These are phyloP conservation scores for Agrenia bidenticulata DNA, from an alignment of 2,888 invertebrate genomes.

Conservation along the genomic window DNA sequence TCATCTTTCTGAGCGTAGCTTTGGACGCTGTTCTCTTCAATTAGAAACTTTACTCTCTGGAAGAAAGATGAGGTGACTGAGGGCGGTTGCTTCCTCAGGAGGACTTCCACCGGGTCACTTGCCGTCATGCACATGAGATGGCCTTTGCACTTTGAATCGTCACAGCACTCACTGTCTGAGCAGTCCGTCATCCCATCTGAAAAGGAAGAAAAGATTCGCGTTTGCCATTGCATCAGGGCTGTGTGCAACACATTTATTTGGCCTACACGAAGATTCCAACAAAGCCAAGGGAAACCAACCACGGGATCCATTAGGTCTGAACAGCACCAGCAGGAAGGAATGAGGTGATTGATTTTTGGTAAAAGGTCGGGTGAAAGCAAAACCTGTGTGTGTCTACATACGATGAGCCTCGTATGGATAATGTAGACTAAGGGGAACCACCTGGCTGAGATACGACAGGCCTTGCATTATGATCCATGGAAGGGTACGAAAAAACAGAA, in stretches of 20 bases:
- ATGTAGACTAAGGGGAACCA: constrained; percentile 1
- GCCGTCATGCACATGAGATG: constrained; percentile 94
- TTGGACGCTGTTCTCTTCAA: constrained; percentile 98
- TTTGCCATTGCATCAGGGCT: too few species aligned
- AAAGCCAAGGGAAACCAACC: too few species aligned
- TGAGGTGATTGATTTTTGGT: constrained; percentile 13
- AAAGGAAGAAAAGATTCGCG: too few species aligned
- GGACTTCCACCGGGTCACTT: constrained; percentile 93
- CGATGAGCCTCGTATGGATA: too few species aligned
- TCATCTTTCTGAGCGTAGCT: constrained; percentile 96
- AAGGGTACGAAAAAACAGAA: not conserved
- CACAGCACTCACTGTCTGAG: constrained; percentile 98
- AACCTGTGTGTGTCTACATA: too few species aligned
- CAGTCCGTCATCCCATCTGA: constrained; percentile 98
- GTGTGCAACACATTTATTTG: too few species aligned
- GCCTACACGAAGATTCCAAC: too few species aligned
- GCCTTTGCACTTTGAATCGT: constrained; percentile 79
- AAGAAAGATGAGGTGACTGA: constrained; percentile 96
- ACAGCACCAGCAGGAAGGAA: not conserved
- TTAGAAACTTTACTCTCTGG: constrained; percentile 94
- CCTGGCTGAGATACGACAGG: constrained; percentile 3
- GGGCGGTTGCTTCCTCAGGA: constrained; percentile 92
- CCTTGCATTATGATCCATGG: constrained; percentile 3
- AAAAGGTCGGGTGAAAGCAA: constrained; percentile 8
- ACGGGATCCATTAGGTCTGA: too few species aligned